Conservation (phyloP, 1,140 invertebrate genomes). For the Drosophila lini region DNA sequence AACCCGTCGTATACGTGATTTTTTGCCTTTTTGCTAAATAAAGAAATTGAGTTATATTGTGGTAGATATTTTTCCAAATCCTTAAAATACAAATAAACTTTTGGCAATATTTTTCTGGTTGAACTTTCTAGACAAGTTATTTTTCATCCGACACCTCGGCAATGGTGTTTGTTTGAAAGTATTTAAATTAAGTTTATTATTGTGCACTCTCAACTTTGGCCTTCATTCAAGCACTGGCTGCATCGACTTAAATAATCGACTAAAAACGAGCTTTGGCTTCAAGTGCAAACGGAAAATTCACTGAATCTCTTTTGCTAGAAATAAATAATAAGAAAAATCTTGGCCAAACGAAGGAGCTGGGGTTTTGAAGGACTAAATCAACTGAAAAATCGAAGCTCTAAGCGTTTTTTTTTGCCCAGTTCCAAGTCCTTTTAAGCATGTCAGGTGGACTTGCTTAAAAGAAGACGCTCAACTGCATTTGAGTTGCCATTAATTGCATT, state of each 20-base stretch:
- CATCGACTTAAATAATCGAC: constrained; percentile 15
- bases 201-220: constrained; percentile 7
- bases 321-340: constrained; percentile 10
- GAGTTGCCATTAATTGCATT: constrained; percentile 39
- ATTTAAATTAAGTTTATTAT: constrained; percentile 15
- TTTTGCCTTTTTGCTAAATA: constrained; percentile 3
- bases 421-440: not conserved
- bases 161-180: constrained; percentile 3
- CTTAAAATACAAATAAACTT: not conserved
- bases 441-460: constrained; percentile 14
- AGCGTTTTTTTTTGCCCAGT: not conserved
- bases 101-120: not conserved
- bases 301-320: constrained; percentile 12
- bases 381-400: constrained; percentile 17
- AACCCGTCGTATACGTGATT: constrained; percentile 6
- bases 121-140: not conserved
- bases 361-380: constrained; percentile 23
- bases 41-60: not conserved
- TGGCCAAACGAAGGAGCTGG: not conserved
- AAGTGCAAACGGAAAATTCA: constrained; percentile 14
- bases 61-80: not conserved
- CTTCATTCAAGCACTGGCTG: constrained; percentile 4
- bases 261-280: not conserved
- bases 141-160: constrained; percentile 8
- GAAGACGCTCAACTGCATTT: constrained; percentile 31